Conservation (phyloP, 2,888 invertebrate genomes). For the Zygaena filipendulae region DNA sequence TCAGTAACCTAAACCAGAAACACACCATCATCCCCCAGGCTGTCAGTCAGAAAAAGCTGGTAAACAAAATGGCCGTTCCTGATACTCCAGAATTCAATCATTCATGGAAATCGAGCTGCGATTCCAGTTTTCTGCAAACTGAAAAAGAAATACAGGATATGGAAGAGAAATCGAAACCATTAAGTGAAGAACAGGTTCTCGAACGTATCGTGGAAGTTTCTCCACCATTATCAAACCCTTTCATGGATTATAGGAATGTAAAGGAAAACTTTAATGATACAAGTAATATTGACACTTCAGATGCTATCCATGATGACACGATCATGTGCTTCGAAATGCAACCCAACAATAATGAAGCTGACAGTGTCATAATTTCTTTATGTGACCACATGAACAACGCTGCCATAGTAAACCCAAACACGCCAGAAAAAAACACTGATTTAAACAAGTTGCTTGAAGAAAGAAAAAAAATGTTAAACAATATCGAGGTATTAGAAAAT, state of each 20-base stretch:
- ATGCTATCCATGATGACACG: constrained; percentile 32
- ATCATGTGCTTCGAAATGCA: constrained; percentile 45
- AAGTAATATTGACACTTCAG: constrained; percentile 30
- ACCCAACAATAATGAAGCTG: constrained; percentile 33
- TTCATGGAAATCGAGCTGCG: constrained; percentile 44
- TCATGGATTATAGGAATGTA: constrained; percentile 42
- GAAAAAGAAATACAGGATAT: constrained; percentile 44
- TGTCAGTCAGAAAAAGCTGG: constrained; percentile 11
- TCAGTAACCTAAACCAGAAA: constrained; percentile 16
- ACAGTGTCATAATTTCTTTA: constrained; percentile 44
- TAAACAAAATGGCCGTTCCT: constrained; percentile 17
- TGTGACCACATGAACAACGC: constrained; percentile 47
- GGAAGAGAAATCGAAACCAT: constrained; percentile 28
- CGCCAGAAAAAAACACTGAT: constrained; percentile 22
- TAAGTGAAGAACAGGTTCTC: constrained; percentile 26
- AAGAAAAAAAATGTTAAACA: constrained; percentile 30
- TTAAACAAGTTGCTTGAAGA: constrained; percentile 33
- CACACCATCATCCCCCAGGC: constrained; percentile 15
- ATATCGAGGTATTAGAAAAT: constrained; percentile 36
- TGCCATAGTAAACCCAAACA: constrained; percentile 27
- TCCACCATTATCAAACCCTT: constrained; percentile 47
- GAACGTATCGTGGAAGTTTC: constrained; percentile 38
- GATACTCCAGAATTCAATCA: constrained; percentile 39
- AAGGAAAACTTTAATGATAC: constrained; percentile 41
- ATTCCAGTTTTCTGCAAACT: constrained; percentile 46